Conservation (phyloP, 2,888 invertebrate genomes). For the Steinernema carpocapsae region DNA sequence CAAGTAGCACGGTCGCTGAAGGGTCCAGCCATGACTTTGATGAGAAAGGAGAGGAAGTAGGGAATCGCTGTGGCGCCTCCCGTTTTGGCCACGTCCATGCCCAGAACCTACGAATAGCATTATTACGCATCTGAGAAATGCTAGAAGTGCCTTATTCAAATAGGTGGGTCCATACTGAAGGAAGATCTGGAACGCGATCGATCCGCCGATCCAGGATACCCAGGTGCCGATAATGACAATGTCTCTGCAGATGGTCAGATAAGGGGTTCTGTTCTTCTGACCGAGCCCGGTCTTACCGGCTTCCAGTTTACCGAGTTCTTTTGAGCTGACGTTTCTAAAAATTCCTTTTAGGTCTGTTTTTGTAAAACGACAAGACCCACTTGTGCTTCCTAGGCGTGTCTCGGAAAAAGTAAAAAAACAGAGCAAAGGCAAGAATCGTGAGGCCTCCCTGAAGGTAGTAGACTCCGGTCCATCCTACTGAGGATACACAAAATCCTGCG, state of each 20-base stretch:
- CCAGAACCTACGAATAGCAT: constrained; percentile 44
- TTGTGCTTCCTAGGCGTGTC: constrained; percentile 42
- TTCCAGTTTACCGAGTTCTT: not conserved
- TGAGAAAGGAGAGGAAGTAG: constrained; percentile 46
- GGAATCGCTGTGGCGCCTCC: constrained; percentile 52
- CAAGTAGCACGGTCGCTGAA: constrained; percentile 50
- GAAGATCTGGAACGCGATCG: constrained; percentile 32
- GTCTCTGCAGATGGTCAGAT: constrained; percentile 3
- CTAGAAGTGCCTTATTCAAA: constrained; percentile 26
- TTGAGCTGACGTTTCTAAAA: not conserved
- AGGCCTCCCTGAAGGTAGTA: constrained; percentile 44
- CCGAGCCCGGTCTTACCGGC: not conserved
- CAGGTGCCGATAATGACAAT: constrained; percentile 28
- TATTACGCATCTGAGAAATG: not conserved
- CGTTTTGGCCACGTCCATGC: constrained; percentile 50
- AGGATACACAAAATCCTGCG: constrained; percentile 44
- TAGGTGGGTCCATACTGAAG: constrained; percentile 40
- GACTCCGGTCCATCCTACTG: constrained; percentile 45
- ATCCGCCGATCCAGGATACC: constrained; percentile 35
- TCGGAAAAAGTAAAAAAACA: constrained; percentile 41
- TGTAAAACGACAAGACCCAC: constrained; percentile 3
- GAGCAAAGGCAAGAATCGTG: constrained; percentile 30
- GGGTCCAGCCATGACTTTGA: constrained; percentile 50
- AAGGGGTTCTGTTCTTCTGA: not conserved
- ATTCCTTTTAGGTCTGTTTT: not conserved